Evolutionary conservation across 2,113 vertebrate species (phyloP).

Genomic region (Entelurus aequoreus): DNA sequence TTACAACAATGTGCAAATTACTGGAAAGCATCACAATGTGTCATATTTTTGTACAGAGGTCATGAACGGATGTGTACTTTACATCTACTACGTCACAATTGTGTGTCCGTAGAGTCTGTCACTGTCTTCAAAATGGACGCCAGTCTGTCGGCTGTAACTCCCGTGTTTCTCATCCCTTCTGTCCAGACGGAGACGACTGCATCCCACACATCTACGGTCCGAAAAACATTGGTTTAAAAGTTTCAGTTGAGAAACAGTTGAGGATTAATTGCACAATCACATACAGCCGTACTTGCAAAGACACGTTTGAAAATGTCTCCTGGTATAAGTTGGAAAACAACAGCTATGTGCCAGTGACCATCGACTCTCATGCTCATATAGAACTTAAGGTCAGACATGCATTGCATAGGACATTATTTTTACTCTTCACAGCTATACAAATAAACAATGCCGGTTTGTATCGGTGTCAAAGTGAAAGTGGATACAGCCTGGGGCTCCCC

Average conservation of each 20-base stretch:
- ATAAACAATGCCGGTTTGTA: constrained; percentile 46
- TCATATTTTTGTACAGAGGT: too few relatives aligned
- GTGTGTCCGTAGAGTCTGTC: too few relatives aligned
- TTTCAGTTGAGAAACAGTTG: not conserved
- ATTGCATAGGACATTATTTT: rapidly evolving
- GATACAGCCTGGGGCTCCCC: rapidly evolving
- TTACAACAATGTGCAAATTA: too few relatives aligned
- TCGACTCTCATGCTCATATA: not conserved
- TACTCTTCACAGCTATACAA: constrained; percentile 24
- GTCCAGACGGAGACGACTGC: constrained; percentile 34
- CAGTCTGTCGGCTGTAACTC: not conserved
- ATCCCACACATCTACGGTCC: rapidly evolving
- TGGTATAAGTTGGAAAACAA: constrained; percentile 43
- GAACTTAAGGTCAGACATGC: not conserved
- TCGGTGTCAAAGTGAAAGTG: constrained; percentile 3
- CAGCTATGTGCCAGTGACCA: not conserved
- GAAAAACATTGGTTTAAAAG: rapidly evolving
- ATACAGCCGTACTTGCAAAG: not conserved
- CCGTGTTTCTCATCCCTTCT: constrained; percentile 4
- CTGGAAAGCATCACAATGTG: too few relatives aligned
- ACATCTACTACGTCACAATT: too few relatives aligned
- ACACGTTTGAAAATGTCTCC: not conserved
- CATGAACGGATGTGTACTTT: too few relatives aligned
- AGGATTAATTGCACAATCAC: constrained; percentile 39
- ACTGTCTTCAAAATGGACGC: not conserved